A percentile compares a stretch with the other conserved stretches of the same genome.
These are phyloP conservation scores for Andrena trimmerana DNA, from an alignment of 2,888 invertebrate genomes.

Conservation along the genomic window DNA sequence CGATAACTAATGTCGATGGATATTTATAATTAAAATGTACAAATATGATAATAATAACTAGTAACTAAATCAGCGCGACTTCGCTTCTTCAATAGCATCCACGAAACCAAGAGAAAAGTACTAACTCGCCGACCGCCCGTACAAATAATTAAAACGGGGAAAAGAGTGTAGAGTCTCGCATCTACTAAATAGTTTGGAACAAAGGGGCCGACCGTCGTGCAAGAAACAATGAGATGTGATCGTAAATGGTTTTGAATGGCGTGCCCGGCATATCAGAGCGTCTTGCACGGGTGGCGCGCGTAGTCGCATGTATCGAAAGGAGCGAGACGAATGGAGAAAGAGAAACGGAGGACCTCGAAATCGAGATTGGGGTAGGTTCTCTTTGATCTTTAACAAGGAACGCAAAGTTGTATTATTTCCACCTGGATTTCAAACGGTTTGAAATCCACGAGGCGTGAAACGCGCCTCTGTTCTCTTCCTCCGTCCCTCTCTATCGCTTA, in stretches of 20 bases:
- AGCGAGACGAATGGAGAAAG: conserved; percentile 37
- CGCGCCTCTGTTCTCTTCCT: conserved; percentile 71
- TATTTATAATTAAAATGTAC: background rate
- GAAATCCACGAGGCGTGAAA: conserved; percentile 81
- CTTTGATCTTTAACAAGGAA: conserved; percentile 82
- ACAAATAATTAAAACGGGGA: too few species aligned
- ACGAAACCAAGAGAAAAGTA: background rate
- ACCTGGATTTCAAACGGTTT: conserved; percentile 81
- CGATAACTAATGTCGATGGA: background rate
- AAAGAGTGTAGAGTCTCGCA: background rate
- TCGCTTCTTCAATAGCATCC: background rate
- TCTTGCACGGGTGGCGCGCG: conserved; percentile 34
- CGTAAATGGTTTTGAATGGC: conserved; percentile 49
- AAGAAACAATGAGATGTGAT: conserved; percentile 41
- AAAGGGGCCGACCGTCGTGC: background rate
- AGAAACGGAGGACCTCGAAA: conserved; percentile 59
- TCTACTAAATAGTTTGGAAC: background rate
- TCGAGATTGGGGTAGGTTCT: conserved; percentile 77
- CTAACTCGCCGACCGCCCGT: too few species aligned
- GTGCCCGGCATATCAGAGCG: conserved; percentile 26
- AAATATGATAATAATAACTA: conserved; percentile 8
- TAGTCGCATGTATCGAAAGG: conserved; percentile 37
- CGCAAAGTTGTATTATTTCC: conserved; percentile 84
- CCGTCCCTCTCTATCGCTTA: conserved; percentile 53
- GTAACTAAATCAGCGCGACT: background rate